Evolutionary conservation across 2,797 vertebrate species (phyloP), one percentile per base, ranked within the genome.

Genomic region (Serranus cabrilla): DNA sequence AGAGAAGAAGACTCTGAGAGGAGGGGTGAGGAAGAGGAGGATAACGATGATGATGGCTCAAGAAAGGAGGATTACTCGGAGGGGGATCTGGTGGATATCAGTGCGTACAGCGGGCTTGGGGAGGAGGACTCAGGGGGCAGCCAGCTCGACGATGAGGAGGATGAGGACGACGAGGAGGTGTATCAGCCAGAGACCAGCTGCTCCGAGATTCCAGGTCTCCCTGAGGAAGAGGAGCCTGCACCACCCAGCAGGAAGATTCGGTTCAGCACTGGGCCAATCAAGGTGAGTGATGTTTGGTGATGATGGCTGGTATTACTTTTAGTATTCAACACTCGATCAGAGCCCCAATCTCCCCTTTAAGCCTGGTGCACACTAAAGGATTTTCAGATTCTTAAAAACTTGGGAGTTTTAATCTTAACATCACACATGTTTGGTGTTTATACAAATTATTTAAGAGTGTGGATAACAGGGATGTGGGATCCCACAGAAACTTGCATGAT

Each of bases 71-170:
- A 99, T 88, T 97, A 96, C 91, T 99, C 98, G 0, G 97, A 99
- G 93, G 98, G 96, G 0, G 98, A 99, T 76, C 93, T 98, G 86
- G 96, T 99, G 92, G 98, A 99, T 83, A 96, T 99, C 93, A 99
- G 98, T 76, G 97, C 97, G 11, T 99, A 99, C 93, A 99, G 98
- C 0, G 98, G 98, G 82, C 92, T 97, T 0, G 98, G 97, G 78
- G 98, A 98, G 91, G 98, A 98, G 84, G 98, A 99, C 91, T 99
- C 97, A 2, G 98, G 96, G 74, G 98, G 97, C 23, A 99, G 98
- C 75, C 97, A 98, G 88, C 95, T 99, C 86, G 98, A 99, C 6
- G 98, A 99, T 47, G 95, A 95, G 59, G 95, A 95, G 40, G 94
- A 95, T 1, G 93, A 95, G 27, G 95, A 95, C 1, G 94, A 96